These are phyloP conservation scores for Podarcis cretensis DNA, from an alignment of 2,113 vertebrate genomes.

Conservation along the genomic window DNA sequence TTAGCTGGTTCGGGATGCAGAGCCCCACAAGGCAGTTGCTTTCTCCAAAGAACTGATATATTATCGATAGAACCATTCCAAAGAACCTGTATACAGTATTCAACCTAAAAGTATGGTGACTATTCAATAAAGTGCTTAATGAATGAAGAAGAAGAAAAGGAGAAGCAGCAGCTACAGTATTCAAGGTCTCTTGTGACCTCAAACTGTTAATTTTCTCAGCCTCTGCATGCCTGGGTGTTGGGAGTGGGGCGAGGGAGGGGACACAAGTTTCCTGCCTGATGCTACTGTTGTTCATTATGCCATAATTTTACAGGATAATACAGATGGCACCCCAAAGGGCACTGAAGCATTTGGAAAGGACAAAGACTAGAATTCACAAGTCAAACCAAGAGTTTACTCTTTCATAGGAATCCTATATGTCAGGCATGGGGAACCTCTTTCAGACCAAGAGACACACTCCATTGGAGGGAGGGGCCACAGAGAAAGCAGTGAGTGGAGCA, in stretches of 20 bases:
- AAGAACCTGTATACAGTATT: no score
- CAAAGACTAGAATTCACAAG: neutral
- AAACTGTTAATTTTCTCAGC: slow-evolving; percentile 37
- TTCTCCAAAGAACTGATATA: no score
- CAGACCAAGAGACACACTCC: no score
- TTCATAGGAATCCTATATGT: neutral
- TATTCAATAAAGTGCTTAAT: no score
- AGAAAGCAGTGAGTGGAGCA: no score
- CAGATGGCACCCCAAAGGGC: neutral
- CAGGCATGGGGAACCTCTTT: no score
- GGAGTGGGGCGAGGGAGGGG: neutral
- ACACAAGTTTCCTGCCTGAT: neutral
- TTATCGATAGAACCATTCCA: no score
- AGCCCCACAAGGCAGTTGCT: no score
- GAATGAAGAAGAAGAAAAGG: neutral
- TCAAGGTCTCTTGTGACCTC: slow-evolving; percentile 49
- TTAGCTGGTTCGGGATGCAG: no score
- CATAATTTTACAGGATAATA: neutral
- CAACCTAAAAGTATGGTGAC: no score
- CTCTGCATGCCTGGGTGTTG: slow-evolving; percentile 16
- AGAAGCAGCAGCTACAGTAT: slow-evolving; percentile 30
- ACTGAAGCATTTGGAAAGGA: slow-evolving; percentile 3
- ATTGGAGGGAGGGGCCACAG: no score
- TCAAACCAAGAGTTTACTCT: neutral
- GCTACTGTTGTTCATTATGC: no score